phyloP scores from a whole-genome alignment of 2,888 invertebrate genomes.

The Apotomis capreana region DNA sequence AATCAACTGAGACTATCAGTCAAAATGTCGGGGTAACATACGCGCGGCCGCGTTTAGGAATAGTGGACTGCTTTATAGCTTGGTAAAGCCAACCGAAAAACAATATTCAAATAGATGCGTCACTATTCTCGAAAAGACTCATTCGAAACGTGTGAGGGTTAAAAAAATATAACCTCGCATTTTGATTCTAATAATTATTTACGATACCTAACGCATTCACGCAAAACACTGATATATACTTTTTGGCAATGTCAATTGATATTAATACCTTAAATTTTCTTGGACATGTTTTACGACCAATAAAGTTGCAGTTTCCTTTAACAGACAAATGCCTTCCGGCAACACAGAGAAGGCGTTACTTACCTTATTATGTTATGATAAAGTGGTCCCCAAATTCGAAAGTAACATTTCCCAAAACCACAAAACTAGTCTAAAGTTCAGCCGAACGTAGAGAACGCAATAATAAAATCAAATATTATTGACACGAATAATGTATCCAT shows the following conservation, averaged over 20 bases:
- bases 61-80: constrained; percentile 23
- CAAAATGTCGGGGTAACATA: constrained; percentile 39
- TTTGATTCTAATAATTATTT: too few species aligned
- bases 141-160: too few species aligned
- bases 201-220: too few species aligned
- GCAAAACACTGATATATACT: too few species aligned
- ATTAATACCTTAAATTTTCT: neutral
- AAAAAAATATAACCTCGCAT: too few species aligned
- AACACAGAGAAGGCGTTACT: constrained; percentile 23
- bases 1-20: constrained; percentile 40
- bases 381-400: constrained; percentile 30
- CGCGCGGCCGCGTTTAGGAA: constrained; percentile 23
- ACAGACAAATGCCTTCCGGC: constrained; percentile 24
- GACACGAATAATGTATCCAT: constrained; percentile 40
- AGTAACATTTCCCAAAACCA: constrained; percentile 33
- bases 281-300: constrained; percentile 2
- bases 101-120: constrained; percentile 2
- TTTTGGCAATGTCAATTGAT: too few species aligned
- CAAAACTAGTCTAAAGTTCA: constrained; percentile 32
- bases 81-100: neutral
- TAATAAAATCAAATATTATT: constrained; percentile 40
- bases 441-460: constrained; percentile 26
- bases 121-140: neutral
- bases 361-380: constrained; percentile 13
- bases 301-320: constrained; percentile 29